Evolutionary conservation across 1,140 invertebrate genomes (phyloP).

Genomic region (Pachypeltis micranthus): DNA sequence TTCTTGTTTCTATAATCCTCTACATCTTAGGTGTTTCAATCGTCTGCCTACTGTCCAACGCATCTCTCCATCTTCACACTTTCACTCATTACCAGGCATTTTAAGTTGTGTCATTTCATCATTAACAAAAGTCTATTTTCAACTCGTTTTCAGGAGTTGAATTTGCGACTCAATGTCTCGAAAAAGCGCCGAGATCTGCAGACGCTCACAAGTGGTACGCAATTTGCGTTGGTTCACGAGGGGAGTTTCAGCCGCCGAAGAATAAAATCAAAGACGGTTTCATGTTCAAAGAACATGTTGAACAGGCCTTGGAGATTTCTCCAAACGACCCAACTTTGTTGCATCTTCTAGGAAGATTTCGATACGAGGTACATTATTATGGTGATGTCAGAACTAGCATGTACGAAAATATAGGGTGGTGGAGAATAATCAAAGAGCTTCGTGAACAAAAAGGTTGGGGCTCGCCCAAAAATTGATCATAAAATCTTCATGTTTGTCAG

Average conservation of each 20-base stretch:
- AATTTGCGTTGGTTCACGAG: constrained; percentile 51
- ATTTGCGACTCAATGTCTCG: constrained; percentile 45
- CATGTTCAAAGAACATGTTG: constrained; percentile 58
- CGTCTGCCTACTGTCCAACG: too few relatives aligned
- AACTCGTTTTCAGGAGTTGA: constrained; percentile 40
- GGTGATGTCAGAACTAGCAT: too few relatives aligned
- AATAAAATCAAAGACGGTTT: constrained; percentile 58
- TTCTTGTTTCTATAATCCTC: too few relatives aligned
- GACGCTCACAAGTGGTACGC: constrained; percentile 71
- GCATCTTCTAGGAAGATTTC: constrained; percentile 55
- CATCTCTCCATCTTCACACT: too few relatives aligned
- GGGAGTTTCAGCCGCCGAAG: constrained; percentile 45
- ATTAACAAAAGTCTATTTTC: constrained; percentile 7
- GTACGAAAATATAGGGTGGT: too few relatives aligned
- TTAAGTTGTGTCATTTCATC: constrained; percentile 4
- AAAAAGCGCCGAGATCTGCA: constrained; percentile 39
- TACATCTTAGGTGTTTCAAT: too few relatives aligned
- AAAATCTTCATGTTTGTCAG: too few relatives aligned
- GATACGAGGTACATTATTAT: constrained; percentile 54
- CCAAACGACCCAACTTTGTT: constrained; percentile 53
- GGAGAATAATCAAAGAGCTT: too few relatives aligned
- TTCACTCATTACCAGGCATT: too few relatives aligned
- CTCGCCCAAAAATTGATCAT: too few relatives aligned
- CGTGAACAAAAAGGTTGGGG: too few relatives aligned
- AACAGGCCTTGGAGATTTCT: constrained; percentile 50